Evolutionary conservation across 2,113 vertebrate species (phyloP), one percentile per base, ranked within the genome.

Genomic region (Promerops cafer): DNA sequence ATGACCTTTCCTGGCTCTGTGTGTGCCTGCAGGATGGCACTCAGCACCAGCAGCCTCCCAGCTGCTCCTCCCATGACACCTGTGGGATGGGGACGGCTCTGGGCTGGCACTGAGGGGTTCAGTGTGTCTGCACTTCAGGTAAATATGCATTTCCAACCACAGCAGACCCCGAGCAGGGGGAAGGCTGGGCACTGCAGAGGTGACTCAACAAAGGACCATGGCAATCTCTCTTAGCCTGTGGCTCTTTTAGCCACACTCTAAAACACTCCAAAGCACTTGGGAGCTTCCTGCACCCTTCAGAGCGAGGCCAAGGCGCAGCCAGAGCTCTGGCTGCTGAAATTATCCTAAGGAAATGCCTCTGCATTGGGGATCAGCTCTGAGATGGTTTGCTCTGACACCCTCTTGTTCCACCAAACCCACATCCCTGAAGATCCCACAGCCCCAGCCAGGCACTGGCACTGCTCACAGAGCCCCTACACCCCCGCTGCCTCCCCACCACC

Each of bases 81-180:
- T 30, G 35, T 16, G 54, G 2, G 7, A 26, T 4, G 23, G 14
- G 71, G 42, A 33, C 18, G 4, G 56, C 65, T 33, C 91, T 54
- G 2, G 44, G 45, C 74, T 79, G 63, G 54, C 66, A 72, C 31
- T 1, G 19, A 40, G 52, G 24, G 0, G 2, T 3, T n/a, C 5
- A 16, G 11, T 1, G 2, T 47, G 56, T 56, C 75, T 72, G 66
- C 28, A 10, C 9, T 2, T 0, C 0, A 2, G 45, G 6, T 13
- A 16, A 45, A 33, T 5, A 9, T 9, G 33, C 27, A 4, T 4
- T 68, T 30, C 19, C 10, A 27, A 3, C 27, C 31, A 19, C 39
- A n/a, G 26, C 4, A 1, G 35, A 40, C 1, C 28, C 37, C 3
- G 6, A 56, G 54, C 39, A 40, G 65, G 27, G 31, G 52, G n/a